phyloP scores from a whole-genome alignment of 1,140 invertebrate genomes.

The Eriocheir sinensis region DNA sequence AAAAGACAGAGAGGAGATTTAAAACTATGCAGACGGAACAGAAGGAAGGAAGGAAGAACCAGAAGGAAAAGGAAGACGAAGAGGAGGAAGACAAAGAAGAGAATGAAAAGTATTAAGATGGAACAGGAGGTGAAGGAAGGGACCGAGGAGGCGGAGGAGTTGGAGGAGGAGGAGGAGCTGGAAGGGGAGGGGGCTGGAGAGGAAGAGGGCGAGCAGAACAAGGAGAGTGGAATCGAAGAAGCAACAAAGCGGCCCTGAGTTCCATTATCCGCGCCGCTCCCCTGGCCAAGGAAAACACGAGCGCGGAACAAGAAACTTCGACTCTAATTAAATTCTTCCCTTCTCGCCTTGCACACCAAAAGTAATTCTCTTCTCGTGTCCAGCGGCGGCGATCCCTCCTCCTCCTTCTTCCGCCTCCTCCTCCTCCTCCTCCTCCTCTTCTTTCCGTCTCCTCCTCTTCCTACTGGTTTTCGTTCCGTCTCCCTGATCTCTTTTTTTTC shows the following conservation, averaged over 20 bases:
- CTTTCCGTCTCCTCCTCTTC: background rate
- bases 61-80: background rate
- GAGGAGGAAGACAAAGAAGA: background rate
- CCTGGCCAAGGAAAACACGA: constrained; percentile 38
- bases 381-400: background rate
- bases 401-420: background rate
- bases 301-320: constrained; percentile 60
- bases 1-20: too few species aligned
- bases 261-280: constrained; percentile 33
- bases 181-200: too few species aligned
- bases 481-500: constrained; percentile 8
- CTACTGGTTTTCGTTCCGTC: background rate
- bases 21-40: too few species aligned
- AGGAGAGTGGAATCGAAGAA: background rate
- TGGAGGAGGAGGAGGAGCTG: background rate
- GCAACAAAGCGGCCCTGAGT: background rate
- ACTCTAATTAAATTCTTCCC: constrained; percentile 69
- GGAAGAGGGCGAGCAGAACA: background rate
- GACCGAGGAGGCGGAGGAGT: too few species aligned
- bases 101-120: background rate
- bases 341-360: constrained; percentile 45
- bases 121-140: too few species aligned
- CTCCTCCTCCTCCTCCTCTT: constrained; percentile 8
- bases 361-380: constrained; percentile 52
- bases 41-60: background rate